Base-by-base conservation (phyloP, 1,140 invertebrate genomes). In the Macrobrachium rosenbergii region DNA sequence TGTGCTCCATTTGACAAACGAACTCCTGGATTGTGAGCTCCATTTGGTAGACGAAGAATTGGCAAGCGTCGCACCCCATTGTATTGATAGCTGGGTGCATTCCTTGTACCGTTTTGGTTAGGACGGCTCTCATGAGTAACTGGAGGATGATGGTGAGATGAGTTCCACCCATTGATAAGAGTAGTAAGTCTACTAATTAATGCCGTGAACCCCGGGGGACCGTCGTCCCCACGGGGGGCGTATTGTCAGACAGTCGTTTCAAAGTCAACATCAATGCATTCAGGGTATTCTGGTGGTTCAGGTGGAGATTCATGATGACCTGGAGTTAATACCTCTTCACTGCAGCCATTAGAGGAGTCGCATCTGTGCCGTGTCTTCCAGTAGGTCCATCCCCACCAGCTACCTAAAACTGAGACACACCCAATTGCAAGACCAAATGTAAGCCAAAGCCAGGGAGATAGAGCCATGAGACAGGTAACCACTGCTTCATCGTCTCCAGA, bases 191-290 rank as follows among this genome's bases (percentile, higher is more conserved):
- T 84, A 82, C 76, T 81, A 72, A 89, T 43, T 19, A 89, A 72
- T 79, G 80, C 75, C 43, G 82, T 73, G 86, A 89, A 69, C 89
- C 89, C 89, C 89, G 89, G 86, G 84, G 89, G 89, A 21, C 62
- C 60, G 72, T 84, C 79, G 63, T 84, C 82, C 67, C 85, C 83
- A 75, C 89, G 89, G 89, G 89, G 89, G 80, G 87, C 89, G 89
- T 89, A 89, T 89, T 85, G 89, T 89, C 89, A 89, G 89, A 89
- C 89, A 1, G 89, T 89, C 63, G 89, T 89, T 79, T 89, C 89
- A 58, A 89, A 89, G 67, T 89, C 87, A 8, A 89, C 89, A 62
- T 89, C 89, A 21, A 89, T 87, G 78, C 87, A 89, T 62, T 87
- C 82, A 45, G 89, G 89, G 28, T 88, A 89, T 21, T 89, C 89